Percentiles rank a stretch among this genome's conserved stretches.
Evolutionary conservation across 2,888 invertebrate genomes (phyloP).

Genomic region (Zelleria hepariella): DNA sequence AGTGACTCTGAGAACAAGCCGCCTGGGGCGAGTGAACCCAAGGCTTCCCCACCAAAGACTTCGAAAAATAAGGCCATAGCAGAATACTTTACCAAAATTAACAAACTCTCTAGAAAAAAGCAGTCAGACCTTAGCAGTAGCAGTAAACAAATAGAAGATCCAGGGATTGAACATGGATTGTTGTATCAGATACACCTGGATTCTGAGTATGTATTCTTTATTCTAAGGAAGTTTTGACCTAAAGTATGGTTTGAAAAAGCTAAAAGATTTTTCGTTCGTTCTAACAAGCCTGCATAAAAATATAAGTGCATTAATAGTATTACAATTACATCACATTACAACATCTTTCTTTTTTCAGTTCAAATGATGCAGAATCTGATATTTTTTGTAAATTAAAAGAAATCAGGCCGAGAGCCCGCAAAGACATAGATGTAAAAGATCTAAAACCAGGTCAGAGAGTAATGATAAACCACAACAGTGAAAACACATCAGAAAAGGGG

Average conservation of each 20-base stretch:
- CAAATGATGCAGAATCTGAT: constrained; percentile 38
- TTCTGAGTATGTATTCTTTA: constrained; percentile 40
- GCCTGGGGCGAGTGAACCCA: constrained; percentile 7
- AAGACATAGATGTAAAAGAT: constrained; percentile 60
- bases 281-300: too few relatives aligned
- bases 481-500: constrained; percentile 76
- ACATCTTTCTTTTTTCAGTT: constrained; percentile 14
- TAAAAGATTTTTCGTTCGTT: too few relatives aligned
- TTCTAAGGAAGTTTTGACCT: too few relatives aligned
- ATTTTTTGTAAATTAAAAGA: constrained; percentile 56
- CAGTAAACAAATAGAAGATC: constrained; percentile 18
- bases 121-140: constrained; percentile 15
- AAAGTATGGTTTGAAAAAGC: too few relatives aligned
- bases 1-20: constrained; percentile 38
- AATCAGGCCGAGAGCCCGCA: constrained; percentile 78
- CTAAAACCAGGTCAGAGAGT: constrained; percentile 74
- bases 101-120: constrained; percentile 10
- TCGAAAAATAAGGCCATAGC: constrained; percentile 31
- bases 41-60: not conserved
- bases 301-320: too few relatives aligned
- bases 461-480: constrained; percentile 83
- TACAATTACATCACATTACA: too few relatives aligned
- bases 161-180: constrained; percentile 34
- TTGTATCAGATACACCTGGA: constrained; percentile 57
- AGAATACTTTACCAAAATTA: constrained; percentile 36